Conservation (phyloP, 2,113 vertebrate species). For the Lophochroa leadbeateri region DNA sequence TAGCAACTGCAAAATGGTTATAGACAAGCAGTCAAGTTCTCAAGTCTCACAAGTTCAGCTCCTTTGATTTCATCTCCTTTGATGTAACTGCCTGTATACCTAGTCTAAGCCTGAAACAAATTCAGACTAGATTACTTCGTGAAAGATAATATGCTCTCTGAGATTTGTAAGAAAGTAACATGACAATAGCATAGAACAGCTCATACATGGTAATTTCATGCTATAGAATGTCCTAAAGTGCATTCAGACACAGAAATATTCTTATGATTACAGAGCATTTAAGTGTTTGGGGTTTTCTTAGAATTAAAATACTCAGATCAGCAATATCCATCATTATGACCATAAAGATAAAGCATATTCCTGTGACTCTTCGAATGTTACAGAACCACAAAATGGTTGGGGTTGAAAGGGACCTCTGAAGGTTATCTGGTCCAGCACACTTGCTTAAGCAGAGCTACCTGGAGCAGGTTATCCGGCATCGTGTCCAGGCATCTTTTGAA, state of each 20-base stretch:
- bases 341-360: neutral
- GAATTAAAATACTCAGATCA: neutral
- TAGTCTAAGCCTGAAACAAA: neutral
- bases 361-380: neutral
- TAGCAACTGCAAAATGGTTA: neutral
- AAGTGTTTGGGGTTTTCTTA: neutral
- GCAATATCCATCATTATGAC: neutral
- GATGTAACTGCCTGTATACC: neutral
- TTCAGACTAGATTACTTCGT: neutral
- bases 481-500: neutral
- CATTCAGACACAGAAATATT: neutral
- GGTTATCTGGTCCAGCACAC: neutral
- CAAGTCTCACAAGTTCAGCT: neutral
- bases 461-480: neutral
- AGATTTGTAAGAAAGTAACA: neutral
- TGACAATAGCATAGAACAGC: neutral
- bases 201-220: neutral
- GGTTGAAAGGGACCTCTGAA: neutral
- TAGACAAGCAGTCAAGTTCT: neutral
- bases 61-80: neutral
- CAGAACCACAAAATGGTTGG: neutral
- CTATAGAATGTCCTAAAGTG: neutral
- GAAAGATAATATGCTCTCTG: neutral
- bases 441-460: neutral
- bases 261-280: neutral